phyloP scores from a whole-genome alignment of 2,888 invertebrate species.

The Ophion ventricosus region DNA sequence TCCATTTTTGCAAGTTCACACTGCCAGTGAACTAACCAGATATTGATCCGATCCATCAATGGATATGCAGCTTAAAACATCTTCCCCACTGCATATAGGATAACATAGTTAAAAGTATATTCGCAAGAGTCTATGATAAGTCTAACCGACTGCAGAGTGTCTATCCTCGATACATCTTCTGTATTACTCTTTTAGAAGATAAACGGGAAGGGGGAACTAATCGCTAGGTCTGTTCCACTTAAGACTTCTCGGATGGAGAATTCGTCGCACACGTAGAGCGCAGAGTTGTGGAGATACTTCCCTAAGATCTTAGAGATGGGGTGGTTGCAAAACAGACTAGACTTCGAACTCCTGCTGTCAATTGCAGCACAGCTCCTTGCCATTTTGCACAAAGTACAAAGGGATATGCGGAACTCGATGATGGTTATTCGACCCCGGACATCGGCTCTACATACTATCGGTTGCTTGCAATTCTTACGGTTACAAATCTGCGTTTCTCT shows the following conservation, averaged over 20 bases:
- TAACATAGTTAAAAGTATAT: too few species aligned
- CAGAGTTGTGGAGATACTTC: conserved; percentile 45
- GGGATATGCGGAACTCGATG: not conserved
- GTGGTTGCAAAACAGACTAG: conserved; percentile 19
- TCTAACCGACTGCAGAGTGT: too few species aligned
- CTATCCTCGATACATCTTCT: conserved; percentile 20
- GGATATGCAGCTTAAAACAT: not conserved
- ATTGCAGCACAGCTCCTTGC: not conserved
- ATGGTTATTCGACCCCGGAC: not conserved
- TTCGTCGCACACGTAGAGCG: conserved; percentile 27
- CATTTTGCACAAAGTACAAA: conserved; percentile 42
- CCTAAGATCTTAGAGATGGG: conserved; percentile 25
- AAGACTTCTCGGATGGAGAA: conserved; percentile 20
- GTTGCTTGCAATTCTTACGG: conserved; percentile 6
- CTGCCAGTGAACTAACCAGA: not conserved
- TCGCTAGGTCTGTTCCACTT: conserved; percentile 20
- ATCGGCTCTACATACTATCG: not conserved
- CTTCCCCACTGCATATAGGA: too few species aligned
- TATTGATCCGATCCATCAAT: conserved; percentile 1
- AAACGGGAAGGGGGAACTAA: conserved; percentile 31
- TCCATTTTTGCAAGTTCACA: too few species aligned
- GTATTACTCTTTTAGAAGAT: conserved; percentile 34
- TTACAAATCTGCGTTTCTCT: not conserved
- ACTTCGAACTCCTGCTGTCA: conserved; percentile 16
- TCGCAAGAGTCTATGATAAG: too few species aligned